Conservation (phyloP, 2,797 vertebrate species). For the Melopsittacus undulatus region DNA sequence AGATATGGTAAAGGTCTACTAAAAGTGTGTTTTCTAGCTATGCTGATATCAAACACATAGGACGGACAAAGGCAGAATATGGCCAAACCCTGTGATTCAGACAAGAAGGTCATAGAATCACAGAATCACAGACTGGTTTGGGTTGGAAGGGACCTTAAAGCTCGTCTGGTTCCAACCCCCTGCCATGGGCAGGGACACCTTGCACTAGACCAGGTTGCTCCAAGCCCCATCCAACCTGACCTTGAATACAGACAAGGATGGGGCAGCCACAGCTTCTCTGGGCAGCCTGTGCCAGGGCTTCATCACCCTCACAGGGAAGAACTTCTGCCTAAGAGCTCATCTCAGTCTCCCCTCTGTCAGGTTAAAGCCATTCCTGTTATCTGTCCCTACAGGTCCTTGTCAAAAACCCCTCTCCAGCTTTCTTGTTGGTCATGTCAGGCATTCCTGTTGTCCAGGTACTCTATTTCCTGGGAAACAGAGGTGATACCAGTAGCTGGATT, state of each 20-base stretch:
- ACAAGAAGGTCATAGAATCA: neutral
- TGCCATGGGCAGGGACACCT: neutral
- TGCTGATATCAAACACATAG: neutral
- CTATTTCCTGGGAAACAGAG: neutral
- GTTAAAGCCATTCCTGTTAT: neutral
- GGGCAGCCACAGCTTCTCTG: neutral
- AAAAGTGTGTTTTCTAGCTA: neutral
- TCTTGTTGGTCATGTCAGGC: neutral
- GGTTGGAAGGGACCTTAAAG: neutral
- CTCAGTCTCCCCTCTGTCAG: neutral
- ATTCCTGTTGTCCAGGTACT: neutral
- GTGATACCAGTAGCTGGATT: neutral
- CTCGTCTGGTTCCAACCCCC: neutral
- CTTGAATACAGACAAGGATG: neutral
- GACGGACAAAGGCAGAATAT: neutral
- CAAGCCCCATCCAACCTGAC: neutral
- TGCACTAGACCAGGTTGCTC: neutral
- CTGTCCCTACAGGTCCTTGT: neutral
- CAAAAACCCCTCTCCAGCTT: neutral
- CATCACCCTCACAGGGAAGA: neutral
- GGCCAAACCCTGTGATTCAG: neutral
- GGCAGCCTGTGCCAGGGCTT: neutral
- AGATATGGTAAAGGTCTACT: neutral
- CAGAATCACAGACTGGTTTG: neutral
- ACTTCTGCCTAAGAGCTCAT: neutral